These are phyloP conservation scores for Drosophila pallidifrons DNA, from an alignment of 1,140 invertebrate species.

Conservation along the genomic window DNA sequence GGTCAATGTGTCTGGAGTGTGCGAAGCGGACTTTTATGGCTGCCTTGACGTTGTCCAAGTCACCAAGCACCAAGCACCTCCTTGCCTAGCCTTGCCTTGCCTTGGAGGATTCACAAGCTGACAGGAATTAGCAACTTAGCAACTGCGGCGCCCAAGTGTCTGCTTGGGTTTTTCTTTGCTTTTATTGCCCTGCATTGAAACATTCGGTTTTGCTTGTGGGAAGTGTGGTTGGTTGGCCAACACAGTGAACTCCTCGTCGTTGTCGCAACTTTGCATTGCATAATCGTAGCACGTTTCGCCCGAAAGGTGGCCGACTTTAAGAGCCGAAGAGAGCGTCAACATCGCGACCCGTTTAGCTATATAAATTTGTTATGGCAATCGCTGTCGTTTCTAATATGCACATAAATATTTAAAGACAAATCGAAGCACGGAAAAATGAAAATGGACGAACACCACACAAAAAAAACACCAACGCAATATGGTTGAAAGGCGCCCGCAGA, in stretches of 20 bases:
- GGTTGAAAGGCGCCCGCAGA: slow-evolving; percentile 12
- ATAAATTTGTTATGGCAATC: slow-evolving; percentile 6
- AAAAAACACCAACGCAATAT: slow-evolving; percentile 26
- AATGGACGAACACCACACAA: not conserved
- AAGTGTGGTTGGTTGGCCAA: too few species aligned
- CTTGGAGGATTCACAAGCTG: slow-evolving; percentile 44
- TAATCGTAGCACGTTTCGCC: slow-evolving; percentile 18
- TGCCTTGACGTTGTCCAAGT: not conserved
- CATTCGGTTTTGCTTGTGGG: not conserved
- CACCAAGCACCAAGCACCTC: not conserved
- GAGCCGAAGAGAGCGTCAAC: slow-evolving; percentile 8
- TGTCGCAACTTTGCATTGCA: slow-evolving; percentile 26
- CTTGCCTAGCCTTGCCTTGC: not conserved
- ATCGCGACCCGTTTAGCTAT: slow-evolving; percentile 11
- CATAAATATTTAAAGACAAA: slow-evolving; percentile 56
- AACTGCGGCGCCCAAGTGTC: slow-evolving; percentile 24
- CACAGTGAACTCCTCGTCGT: slow-evolving; percentile 4
- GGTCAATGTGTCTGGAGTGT: slow-evolving; percentile 55
- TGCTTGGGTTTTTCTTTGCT: slow-evolving; percentile 24
- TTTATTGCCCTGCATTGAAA: slow-evolving; percentile 32
- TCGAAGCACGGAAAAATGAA: not conserved
- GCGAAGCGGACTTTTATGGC: slow-evolving; percentile 36
- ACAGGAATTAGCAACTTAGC: slow-evolving; percentile 15
- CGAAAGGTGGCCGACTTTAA: slow-evolving; percentile 14
- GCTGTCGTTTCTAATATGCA: slow-evolving; percentile 24